Conservation (phyloP, 2,888 invertebrate species). For the Ornithoptera alexandrae region DNA sequence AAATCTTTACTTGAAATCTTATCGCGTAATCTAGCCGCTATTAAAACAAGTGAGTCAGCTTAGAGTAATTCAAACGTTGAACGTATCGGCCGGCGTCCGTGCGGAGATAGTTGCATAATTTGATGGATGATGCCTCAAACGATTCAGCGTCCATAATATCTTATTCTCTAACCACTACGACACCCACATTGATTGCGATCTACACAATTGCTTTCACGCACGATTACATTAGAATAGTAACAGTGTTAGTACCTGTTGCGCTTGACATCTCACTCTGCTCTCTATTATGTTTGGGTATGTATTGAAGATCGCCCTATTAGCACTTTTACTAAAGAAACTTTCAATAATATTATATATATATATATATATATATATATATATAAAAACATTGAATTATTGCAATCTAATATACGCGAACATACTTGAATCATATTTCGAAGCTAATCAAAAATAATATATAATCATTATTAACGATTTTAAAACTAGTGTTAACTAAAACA, state of each 20-base stretch:
- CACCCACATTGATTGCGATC: slow-evolving; percentile 59
- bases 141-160: slow-evolving; percentile 34
- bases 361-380: too few species aligned
- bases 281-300: background rate
- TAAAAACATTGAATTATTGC: too few species aligned
- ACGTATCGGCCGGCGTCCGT: slow-evolving; percentile 29
- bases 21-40: slow-evolving; percentile 24
- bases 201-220: slow-evolving; percentile 55
- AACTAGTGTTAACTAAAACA: too few species aligned
- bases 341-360: background rate
- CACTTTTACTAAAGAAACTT: background rate
- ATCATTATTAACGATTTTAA: too few species aligned
- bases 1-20: slow-evolving; percentile 20
- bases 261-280: slow-evolving; percentile 26
- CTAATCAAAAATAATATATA: too few species aligned
- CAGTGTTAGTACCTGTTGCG: slow-evolving; percentile 32
- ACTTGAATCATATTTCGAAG: too few species aligned
- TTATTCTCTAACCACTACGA: slow-evolving; percentile 45
- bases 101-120: slow-evolving; percentile 36
- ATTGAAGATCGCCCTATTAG: background rate
- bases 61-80: slow-evolving; percentile 31
- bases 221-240: slow-evolving; percentile 40
- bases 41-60: slow-evolving; percentile 33
- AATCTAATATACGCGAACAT: too few species aligned
- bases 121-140: slow-evolving; percentile 36